Percentiles rank a stretch among this genome's conserved stretches.
Evolutionary conservation across 2,113 vertebrate species (phyloP).

Genomic region (Myodes glareolus): DNA sequence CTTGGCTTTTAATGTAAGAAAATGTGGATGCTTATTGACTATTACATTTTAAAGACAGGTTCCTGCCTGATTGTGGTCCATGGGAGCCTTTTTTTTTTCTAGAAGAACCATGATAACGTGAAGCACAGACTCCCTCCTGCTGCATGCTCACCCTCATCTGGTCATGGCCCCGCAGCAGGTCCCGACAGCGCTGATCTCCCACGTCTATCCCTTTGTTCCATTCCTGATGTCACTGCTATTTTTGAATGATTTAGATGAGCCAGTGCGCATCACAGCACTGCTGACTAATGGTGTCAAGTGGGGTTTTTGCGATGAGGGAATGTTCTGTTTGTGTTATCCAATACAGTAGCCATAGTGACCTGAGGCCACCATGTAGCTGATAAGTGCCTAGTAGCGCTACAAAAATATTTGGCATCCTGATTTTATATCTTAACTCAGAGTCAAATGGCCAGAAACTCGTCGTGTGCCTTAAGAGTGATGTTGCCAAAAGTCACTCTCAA

Average conservation of each 20-base stretch:
- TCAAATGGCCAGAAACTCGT: background rate
- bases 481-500: no score
- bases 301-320: background rate
- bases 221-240: background rate
- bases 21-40: background rate
- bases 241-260: constrained; percentile 31
- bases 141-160: background rate
- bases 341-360: background rate
- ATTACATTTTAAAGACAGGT: background rate
- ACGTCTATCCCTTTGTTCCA: background rate
- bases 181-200: background rate
- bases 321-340: background rate
- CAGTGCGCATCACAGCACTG: fast-evolving
- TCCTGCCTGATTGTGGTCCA: background rate
- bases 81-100: background rate
- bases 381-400: background rate
- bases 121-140: fast-evolving
- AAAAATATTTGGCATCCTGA: background rate
- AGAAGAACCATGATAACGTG: background rate
- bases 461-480: background rate
- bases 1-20: background rate
- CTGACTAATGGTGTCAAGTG: background rate
- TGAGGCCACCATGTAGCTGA: background rate
- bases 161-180: background rate
- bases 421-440: background rate